These are phyloP conservation scores for Yoshiicerus persimilis DNA, from an alignment of 1,140 invertebrate species.

Conservation along the genomic window DNA sequence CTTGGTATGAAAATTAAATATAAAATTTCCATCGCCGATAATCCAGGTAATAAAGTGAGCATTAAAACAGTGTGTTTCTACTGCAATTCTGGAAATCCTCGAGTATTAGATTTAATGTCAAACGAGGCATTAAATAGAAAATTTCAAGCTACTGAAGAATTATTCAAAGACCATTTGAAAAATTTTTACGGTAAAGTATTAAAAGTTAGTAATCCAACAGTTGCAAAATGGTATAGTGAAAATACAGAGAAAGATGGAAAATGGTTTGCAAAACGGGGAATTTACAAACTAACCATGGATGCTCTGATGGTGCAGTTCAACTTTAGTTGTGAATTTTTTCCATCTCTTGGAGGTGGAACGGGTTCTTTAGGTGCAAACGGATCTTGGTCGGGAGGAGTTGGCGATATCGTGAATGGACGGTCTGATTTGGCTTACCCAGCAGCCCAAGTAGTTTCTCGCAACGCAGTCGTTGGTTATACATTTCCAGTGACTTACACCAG, in stretches of 20 bases:
- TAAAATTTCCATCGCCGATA: not conserved
- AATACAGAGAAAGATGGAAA: conserved; percentile 2
- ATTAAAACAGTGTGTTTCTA: not conserved
- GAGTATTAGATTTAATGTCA: not conserved
- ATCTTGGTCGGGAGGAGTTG: conserved; percentile 34
- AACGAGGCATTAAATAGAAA: not conserved
- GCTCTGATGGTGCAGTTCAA: not conserved
- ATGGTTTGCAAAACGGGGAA: conserved; percentile 27
- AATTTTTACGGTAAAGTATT: conserved; percentile 36
- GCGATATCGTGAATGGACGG: conserved; percentile 1
- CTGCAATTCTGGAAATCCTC: not conserved
- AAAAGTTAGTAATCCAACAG: not conserved
- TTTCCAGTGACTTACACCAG: conserved; percentile 35
- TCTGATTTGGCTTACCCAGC: conserved; percentile 16
- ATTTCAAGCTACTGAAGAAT: not conserved
- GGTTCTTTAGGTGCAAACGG: conserved; percentile 2
- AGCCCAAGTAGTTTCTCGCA: conserved; percentile 2
- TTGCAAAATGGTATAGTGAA: conserved; percentile 19
- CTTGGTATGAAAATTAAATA: conserved; percentile 27
- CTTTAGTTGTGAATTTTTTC: too few species aligned
- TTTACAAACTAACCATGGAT: not conserved
- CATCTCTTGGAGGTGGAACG: conserved; percentile 23
- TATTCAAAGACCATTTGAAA: too few species aligned
- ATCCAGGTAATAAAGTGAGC: not conserved
- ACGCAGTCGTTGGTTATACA: too few species aligned